Conservation (phyloP, 2,113 vertebrate species). For the Hemiprocne comata region DNA sequence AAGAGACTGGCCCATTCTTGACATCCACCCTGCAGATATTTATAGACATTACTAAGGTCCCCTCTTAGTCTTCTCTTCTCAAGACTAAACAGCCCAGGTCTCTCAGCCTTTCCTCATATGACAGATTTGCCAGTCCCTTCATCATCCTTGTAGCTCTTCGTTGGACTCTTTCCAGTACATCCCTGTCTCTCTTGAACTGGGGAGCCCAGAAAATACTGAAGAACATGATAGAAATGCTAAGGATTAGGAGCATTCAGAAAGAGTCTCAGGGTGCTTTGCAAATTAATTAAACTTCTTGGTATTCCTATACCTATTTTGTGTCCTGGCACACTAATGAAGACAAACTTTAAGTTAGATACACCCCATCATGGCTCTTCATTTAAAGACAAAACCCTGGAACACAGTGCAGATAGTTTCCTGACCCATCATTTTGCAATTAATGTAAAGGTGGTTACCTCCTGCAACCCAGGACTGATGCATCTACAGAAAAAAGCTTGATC, state of each 20-base stretch:
- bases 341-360: neutral
- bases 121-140: no score
- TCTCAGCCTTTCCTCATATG: no score
- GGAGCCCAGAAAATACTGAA: neutral
- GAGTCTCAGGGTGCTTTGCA: neutral
- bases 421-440: neutral
- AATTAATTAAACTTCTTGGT: neutral
- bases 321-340: neutral
- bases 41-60: no score
- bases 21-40: no score
- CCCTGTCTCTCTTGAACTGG: no score
- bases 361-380: accelerated
- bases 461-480: neutral
- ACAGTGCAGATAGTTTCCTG: neutral
- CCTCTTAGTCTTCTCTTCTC: no score
- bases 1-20: no score
- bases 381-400: neutral
- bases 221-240: neutral
- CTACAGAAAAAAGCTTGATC: neutral
- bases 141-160: no score
- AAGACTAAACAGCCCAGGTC: no score
- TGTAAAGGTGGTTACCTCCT: neutral
- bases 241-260: neutral
- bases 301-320: no score
- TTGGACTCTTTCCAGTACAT: no score